Conservation (phyloP, 1,140 invertebrate genomes). For the Danaus plexippus region DNA sequence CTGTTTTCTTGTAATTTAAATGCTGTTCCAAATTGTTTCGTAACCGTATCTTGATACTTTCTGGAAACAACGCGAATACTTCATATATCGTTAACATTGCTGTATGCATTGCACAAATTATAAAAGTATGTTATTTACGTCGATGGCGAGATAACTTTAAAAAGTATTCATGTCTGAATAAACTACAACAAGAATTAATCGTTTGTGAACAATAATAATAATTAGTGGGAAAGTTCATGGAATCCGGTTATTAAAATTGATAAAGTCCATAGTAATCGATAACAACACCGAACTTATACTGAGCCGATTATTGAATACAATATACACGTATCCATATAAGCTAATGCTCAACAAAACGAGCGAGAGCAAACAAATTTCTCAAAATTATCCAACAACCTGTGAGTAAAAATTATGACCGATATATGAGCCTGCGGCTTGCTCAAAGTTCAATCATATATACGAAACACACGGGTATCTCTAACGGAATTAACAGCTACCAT, state of each 20-base stretch:
- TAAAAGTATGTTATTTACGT: too few species aligned
- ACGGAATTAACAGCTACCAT: too few species aligned
- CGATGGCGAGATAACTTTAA: too few species aligned
- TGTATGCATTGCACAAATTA: too few species aligned
- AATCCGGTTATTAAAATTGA: too few species aligned
- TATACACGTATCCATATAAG: conserved; percentile 41
- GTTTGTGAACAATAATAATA: too few species aligned
- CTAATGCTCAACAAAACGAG: conserved; percentile 52
- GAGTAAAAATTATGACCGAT: conserved; percentile 58
- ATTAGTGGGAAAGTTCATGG: too few species aligned
- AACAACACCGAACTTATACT: conserved; percentile 22
- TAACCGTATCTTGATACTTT: not conserved
- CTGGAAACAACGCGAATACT: conserved; percentile 1
- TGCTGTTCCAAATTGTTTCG: too few species aligned
- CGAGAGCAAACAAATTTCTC: conserved; percentile 64
- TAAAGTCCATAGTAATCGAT: not conserved
- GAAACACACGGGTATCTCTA: conserved; percentile 16
- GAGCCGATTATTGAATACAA: conserved; percentile 36
- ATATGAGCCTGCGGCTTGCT: conserved; percentile 39
- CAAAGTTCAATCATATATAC: conserved; percentile 13
- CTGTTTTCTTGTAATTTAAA: too few species aligned
- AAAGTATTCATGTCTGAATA: not conserved
- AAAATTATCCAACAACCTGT: conserved; percentile 50
- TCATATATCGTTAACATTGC: too few species aligned
- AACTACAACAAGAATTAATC: conserved; percentile 12